Conservation (phyloP, 1,140 invertebrate species). For the Atta cephalotes region DNA sequence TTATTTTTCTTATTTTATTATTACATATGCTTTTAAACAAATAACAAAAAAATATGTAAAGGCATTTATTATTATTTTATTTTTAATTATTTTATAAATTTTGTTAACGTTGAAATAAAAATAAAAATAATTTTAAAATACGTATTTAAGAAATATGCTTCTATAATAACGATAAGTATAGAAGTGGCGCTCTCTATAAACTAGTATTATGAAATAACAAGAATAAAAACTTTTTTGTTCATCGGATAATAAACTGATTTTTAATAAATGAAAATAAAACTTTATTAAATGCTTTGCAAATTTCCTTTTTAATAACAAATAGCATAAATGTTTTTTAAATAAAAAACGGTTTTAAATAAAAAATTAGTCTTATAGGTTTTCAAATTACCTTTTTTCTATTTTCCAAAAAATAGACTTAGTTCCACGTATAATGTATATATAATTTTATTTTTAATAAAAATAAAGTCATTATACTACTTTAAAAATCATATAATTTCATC, state of each 20-base stretch:
- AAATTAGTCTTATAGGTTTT: neutral
- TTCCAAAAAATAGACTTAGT: neutral
- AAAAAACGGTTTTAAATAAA: too few species aligned
- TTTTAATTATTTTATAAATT: neutral
- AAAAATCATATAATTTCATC: neutral
- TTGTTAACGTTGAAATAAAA: neutral
- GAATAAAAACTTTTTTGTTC: constrained; percentile 15
- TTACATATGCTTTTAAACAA: neutral
- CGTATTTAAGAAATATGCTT: neutral
- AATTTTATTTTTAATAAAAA: neutral
- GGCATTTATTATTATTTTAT: neutral
- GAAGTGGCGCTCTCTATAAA: constrained; percentile 66
- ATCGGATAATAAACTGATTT: constrained; percentile 5
- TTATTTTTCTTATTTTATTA: neutral
- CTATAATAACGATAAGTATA: neutral
- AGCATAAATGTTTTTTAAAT: neutral
- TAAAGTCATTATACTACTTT: neutral
- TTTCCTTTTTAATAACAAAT: neutral
- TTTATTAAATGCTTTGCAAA: neutral
- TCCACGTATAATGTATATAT: neutral
- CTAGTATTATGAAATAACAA: neutral
- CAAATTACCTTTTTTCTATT: neutral
- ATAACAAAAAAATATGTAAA: neutral
- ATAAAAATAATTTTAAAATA: neutral
- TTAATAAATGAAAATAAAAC: neutral